Evolutionary conservation across 2,797 vertebrate species (phyloP), one percentile per base, ranked within the genome.

Genomic region (Sebastolobus altivelis): DNA sequence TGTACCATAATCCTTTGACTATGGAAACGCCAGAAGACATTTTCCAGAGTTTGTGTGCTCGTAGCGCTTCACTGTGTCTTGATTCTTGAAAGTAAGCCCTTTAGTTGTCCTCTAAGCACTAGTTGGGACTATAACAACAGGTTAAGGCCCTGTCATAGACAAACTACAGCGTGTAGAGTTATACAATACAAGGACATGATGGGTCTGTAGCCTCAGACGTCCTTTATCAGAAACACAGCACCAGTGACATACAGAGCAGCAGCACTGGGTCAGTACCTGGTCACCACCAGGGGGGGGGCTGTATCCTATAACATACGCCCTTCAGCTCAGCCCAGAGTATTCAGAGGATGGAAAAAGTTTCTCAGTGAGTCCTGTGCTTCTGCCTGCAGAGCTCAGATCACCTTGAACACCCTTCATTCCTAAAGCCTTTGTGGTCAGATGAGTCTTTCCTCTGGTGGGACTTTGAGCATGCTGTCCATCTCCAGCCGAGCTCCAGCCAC

Each of bases 381-480:
- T 70, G 81, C 66, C 78, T 0, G 73, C 73, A 31, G 79, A 25
- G 62, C 81, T 75, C 13, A 2, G 33, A 49, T 75, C 60, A 60
- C 40, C 29, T 66, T 8, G 1, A 27, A 8, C 16, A 33, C 12
- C 59, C 5, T 25, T 37, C 20, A 8, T 25, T 5, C 3, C 20
- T 63, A 29, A 18, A 20, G 20, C 7, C 11, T 35, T 25, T 6
- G 6, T 14, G 9, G 9, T 96, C 96, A 99, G 89, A 99, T 99
- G 60, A 99, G 94, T 63, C 98, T 96, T 85, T 99, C 98, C 79
- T 99, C 98, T 0, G 97, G 98, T 0, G 98, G 98, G 73, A 99
- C 97, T 91, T 99, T 99, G 61, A 99, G 95, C 87, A 99, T 98
- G 91, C 97, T 98, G 96, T 98, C 98, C 98, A 99, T 99, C 93